Evolutionary conservation across 2,113 vertebrate species (phyloP), one percentile per base, ranked within the genome.

Genomic region (Pseudolaguvia tuberculata): DNA sequence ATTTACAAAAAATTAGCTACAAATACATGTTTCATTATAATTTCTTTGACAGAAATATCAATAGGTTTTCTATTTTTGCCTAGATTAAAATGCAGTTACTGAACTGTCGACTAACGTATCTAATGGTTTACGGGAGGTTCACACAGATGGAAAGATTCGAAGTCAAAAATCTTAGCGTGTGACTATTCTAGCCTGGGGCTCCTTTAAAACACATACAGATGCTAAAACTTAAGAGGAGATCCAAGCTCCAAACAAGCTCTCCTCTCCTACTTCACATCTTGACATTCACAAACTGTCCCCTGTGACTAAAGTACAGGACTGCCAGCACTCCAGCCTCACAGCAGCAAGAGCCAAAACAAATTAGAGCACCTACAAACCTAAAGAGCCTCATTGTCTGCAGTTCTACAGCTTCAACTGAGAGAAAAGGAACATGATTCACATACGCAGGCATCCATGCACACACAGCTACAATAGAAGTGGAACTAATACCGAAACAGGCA

Each of bases 331-430:
- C 79, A 85, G 77, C 51, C 83, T 76, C 75, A 82, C 78, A 57
- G 59, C 66, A 53, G 75, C 79, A 87, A 85, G 81, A 87, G 90
- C 89, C 90, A 91, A 90, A 89, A 90, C 82, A 87, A 91, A 90
- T 92, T 91, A 91, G 87, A 83, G 73, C 68, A 82, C 84, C 89
- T 90, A 91, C 83, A 89, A 90, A 90, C 87, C 89, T 89, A 87
- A 89, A 88, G 89, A 87, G 85, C 88, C 85, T 83, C 83, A 88
- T 90, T 91, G 88, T 89, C 83, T 78, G 88, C 89, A 84, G 85
- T 89, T 91, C 89, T 88, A 85, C 82, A 82, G 85, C 88, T 90
- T 86, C 86, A 89, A 89, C 88, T 88, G 84, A 90, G 86, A 82
- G 87, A 82, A 89, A 88, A 85, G 88, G 86, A 91, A 92, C 90